Percentiles rank a stretch among this genome's conserved stretches.
phyloP scores from a whole-genome alignment of 2,888 invertebrate genomes.

The Asteroscopus sphinx region DNA sequence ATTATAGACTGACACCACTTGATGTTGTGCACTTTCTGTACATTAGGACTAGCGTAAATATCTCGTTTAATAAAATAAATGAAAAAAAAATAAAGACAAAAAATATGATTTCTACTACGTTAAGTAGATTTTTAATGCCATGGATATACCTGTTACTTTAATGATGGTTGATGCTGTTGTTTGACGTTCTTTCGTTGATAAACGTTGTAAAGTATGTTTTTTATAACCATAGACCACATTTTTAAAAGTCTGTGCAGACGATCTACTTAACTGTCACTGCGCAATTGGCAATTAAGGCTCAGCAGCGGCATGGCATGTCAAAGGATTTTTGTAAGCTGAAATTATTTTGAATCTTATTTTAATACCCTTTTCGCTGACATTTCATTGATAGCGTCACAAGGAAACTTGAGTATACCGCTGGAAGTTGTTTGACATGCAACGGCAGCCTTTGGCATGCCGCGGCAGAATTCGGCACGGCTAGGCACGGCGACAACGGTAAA shows the following conservation, averaged over 20 bases:
- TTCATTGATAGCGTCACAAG: too few relatives aligned
- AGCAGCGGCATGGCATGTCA: too few relatives aligned
- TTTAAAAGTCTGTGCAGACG: conserved; percentile 2
- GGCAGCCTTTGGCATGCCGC: too few relatives aligned
- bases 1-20: conserved; percentile 89
- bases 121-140: conserved; percentile 63
- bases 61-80: conserved; percentile 70
- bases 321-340: too few relatives aligned
- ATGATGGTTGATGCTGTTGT: conserved; percentile 38
- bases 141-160: conserved; percentile 59
- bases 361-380: too few relatives aligned
- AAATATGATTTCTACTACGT: conserved; percentile 66
- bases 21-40: conserved; percentile 88
- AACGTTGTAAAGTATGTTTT: conserved; percentile 18
- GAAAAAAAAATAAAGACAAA: conserved; percentile 65
- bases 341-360: too few relatives aligned
- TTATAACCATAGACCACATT: conserved; percentile 19
- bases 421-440: too few relatives aligned
- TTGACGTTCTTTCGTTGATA: conserved; percentile 32
- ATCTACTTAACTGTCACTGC: background rate
- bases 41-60: conserved; percentile 79
- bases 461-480: too few relatives aligned
- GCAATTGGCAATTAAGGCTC: too few relatives aligned
- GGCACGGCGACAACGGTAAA: too few relatives aligned
- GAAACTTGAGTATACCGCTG: too few relatives aligned